A percentile compares a stretch with the other conserved stretches of the same genome.
These are phyloP conservation scores for Diorhabda carinulata DNA, from an alignment of 1,140 invertebrate genomes.

Conservation along the genomic window DNA sequence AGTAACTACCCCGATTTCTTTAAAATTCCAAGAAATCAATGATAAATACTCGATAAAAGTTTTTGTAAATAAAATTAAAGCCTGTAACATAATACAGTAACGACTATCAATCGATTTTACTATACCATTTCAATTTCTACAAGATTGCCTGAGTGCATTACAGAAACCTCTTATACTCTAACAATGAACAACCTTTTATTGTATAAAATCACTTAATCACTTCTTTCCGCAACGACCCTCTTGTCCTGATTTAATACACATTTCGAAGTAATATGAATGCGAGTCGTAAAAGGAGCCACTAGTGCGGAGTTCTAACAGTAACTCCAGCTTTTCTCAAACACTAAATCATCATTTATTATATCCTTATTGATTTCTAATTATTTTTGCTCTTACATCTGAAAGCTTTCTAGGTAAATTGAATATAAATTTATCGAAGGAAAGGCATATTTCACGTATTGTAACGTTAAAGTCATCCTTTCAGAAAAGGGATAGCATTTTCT, in stretches of 20 bases:
- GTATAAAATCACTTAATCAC: conserved; percentile 1
- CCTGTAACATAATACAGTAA: too few species aligned
- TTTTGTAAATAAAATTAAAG: too few species aligned
- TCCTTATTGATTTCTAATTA: conserved; percentile 15
- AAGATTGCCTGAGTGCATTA: too few species aligned
- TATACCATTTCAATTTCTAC: too few species aligned
- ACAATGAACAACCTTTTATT: neutral
- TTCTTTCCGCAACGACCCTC: neutral
- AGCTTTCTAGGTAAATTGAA: conserved; percentile 14
- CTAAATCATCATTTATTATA: conserved; percentile 4
- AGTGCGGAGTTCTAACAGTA: neutral
- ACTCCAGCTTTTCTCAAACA: neutral
- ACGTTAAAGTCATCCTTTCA: too few species aligned
- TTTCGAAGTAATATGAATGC: neutral
- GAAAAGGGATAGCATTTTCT: too few species aligned
- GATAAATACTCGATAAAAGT: too few species aligned
- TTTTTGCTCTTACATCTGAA: conserved; percentile 12
- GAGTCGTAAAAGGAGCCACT: neutral
- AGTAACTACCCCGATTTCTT: too few species aligned
- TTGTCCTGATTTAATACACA: neutral
- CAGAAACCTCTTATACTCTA: too few species aligned
- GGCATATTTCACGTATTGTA: conserved; percentile 1
- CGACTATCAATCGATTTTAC: too few species aligned
- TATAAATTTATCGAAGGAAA: conserved; percentile 9
- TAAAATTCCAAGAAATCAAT: too few species aligned